These are phyloP conservation scores for Carassius carassius DNA, from an alignment of 2,113 vertebrate genomes.

Conservation along the genomic window DNA sequence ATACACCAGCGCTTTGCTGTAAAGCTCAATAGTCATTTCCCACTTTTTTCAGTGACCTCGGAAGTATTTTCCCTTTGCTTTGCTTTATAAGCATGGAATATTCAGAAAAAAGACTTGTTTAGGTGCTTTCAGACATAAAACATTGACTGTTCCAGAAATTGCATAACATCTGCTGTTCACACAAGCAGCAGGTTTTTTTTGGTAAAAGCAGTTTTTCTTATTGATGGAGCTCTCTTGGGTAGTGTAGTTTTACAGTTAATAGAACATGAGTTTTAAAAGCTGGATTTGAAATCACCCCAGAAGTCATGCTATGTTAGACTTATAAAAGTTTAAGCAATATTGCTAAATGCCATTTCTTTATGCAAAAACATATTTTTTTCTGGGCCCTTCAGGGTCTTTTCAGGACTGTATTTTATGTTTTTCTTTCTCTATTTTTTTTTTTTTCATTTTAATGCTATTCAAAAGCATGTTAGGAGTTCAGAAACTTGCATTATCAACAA, in stretches of 20 bases:
- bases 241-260: not conserved
- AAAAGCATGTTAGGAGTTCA: not conserved
- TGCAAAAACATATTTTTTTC: not conserved
- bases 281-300: not conserved
- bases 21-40: not conserved
- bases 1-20: not conserved
- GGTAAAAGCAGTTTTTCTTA: not conserved
- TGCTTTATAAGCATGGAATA: not conserved
- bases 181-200: not conserved
- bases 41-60: not conserved
- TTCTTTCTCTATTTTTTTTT: not conserved
- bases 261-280: not conserved
- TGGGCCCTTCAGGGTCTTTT: not conserved
- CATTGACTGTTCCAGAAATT: not conserved
- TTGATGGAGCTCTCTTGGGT: not conserved
- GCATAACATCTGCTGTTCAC: not conserved
- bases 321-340: not conserved
- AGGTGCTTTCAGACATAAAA: not conserved
- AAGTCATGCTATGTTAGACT: not conserved
- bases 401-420: not conserved
- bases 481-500: not conserved
- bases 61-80: not conserved
- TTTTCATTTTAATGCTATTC: not conserved
- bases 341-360: not conserved
- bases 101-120: not conserved